Conservation (phyloP, 2,797 vertebrate genomes). For the Chloroceryle inda region DNA sequence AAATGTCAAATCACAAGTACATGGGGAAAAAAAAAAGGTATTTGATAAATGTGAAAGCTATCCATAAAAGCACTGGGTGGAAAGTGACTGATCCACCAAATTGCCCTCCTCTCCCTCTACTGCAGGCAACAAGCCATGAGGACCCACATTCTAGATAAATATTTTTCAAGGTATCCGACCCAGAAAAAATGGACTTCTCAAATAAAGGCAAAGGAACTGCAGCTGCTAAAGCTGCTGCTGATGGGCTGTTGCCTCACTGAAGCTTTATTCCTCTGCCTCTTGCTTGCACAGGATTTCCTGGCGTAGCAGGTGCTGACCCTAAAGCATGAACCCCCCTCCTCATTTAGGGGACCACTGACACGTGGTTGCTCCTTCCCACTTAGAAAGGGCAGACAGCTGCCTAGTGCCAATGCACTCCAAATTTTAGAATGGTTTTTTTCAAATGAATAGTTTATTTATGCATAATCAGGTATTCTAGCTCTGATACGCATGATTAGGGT, state of each 20-base stretch:
- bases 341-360: background rate
- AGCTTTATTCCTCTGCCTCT: background rate
- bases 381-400: background rate
- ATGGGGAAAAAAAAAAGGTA: background rate
- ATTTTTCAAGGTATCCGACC: background rate
- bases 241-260: background rate
- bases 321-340: background rate
- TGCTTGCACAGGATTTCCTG: background rate
- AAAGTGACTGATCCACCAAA: background rate
- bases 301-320: background rate
- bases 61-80: background rate
- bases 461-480: background rate
- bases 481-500: background rate
- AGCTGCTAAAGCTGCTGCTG: background rate
- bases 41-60: background rate
- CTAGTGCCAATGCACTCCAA: background rate
- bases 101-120: fast-evolving
- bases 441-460: background rate
- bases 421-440: background rate
- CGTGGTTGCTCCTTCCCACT: fast-evolving
- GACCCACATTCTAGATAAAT: background rate
- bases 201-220: background rate
- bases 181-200: background rate
- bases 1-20: constrained; percentile 2
- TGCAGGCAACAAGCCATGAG: background rate